Conservation (phyloP, 2,797 vertebrate genomes). For the Sarcoramphus papa region DNA sequence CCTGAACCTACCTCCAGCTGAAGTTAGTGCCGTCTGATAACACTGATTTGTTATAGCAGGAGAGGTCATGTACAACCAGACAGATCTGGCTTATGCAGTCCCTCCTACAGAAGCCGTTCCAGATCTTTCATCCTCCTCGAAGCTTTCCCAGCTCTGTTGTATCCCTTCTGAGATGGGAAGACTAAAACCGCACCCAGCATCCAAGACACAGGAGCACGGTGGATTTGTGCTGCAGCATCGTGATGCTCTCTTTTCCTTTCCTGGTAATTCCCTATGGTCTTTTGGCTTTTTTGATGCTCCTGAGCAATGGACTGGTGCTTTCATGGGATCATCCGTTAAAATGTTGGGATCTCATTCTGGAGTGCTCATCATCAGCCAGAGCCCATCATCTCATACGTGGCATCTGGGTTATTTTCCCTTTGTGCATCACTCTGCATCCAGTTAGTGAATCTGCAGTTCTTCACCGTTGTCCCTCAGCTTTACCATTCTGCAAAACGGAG, state of each 20-base stretch:
- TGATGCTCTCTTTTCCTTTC: background rate
- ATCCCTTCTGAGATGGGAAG: background rate
- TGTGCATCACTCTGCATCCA: background rate
- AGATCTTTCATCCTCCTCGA: background rate
- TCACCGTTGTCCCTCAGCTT: background rate
- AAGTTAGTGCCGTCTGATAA: background rate
- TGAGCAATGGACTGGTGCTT: background rate
- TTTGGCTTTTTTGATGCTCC: background rate
- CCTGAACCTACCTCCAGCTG: background rate
- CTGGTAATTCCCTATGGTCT: background rate
- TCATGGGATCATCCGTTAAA: background rate
- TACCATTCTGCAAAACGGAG: background rate
- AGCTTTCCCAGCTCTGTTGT: background rate
- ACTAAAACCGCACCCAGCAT: background rate
- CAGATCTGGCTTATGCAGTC: background rate
- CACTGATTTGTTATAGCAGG: background rate
- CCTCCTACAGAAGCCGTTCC: background rate
- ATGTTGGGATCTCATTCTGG: background rate
- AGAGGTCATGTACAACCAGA: background rate
- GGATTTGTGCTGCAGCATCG: background rate
- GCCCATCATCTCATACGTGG: fast-evolving
- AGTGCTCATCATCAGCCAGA: background rate
- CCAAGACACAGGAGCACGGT: background rate
- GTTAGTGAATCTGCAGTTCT: background rate
- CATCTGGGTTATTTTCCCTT: background rate